A percentile compares a stretch with the other conserved stretches of the same genome.
phyloP scores from a whole-genome alignment of 2,797 vertebrate genomes.

The Pogoniulus pusillus region DNA sequence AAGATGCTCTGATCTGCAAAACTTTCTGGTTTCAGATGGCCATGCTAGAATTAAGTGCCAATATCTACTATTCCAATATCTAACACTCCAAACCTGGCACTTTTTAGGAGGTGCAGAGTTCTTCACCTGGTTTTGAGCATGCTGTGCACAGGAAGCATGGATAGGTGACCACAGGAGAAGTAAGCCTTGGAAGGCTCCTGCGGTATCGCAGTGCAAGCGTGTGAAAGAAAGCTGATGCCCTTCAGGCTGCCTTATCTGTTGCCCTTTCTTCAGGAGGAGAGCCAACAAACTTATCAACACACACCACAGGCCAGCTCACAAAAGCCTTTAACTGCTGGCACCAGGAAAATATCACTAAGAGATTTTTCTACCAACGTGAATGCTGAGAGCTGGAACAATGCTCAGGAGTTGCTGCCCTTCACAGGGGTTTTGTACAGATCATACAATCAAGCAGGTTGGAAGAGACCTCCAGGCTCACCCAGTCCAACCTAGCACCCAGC shows the following conservation, averaged over 20 bases:
- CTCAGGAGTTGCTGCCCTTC: not conserved
- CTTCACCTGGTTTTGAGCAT: slow-evolving; percentile 7
- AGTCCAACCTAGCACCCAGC: too few relatives aligned
- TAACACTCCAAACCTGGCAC: not conserved
- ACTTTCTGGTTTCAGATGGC: not conserved
- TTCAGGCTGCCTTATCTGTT: slow-evolving; percentile 52
- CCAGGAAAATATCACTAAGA: not conserved
- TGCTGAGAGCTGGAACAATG: not conserved
- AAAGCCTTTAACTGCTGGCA: slow-evolving; percentile 36
- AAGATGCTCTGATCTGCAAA: not conserved
- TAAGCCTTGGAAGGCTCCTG: not conserved
- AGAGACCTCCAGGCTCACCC: too few relatives aligned
- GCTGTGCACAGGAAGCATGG: not conserved
- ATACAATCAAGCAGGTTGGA: too few relatives aligned
- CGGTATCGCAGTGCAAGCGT: not conserved
- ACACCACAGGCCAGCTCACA: slow-evolving; percentile 35
- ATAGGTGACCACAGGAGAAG: not conserved
- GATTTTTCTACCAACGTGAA: not conserved
- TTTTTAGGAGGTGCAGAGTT: not conserved
- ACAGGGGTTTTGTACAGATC: not conserved
- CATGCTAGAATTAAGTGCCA: not conserved
- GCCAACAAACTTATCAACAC: slow-evolving; percentile 51
- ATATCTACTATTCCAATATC: too few relatives aligned
- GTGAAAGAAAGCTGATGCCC: slow-evolving; percentile 43
- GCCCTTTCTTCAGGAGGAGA: slow-evolving; percentile 63